Evolutionary conservation across 2,888 invertebrate genomes (phyloP), one percentile per base, ranked within the genome.

Genomic region (Deilephila elpenor): DNA sequence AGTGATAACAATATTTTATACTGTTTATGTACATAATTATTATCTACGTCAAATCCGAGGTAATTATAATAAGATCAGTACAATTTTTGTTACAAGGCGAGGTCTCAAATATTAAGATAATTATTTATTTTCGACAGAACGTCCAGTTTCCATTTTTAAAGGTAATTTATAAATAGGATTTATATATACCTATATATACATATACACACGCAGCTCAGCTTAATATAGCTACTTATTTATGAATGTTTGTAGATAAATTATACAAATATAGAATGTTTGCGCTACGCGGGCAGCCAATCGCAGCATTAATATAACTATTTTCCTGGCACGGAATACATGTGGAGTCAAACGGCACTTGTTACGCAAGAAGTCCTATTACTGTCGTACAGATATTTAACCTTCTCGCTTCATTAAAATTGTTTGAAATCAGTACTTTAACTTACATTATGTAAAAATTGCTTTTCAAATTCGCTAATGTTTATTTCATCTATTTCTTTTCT

Each of bases 71-170:
- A 6, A 5, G 56, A 56, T 17, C 17, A 17, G 53, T 53, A 19
- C 59, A 60, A 60, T 14, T 61, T 71, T 44, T 20, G 59, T 37
- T 60, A 61, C 51, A 60, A 5, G 71, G 67, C 74, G 56, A 79
- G 78, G 77, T 82, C 78, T 83, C 82, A 71, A 80, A 17, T 17
- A 73, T 80, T 77, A 82, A 77, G 75, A 11, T 37, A 74, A 82
- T 83, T 89, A 84, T 92, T 93, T 93, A 88, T 93, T 93, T 93
- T 91, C 87, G 89, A 93, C 94, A 94, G 94, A 93, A 90, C 85
- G 83, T 88, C 94, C 94, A 91, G 93, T 89, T 88, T 92, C 94
- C 86, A 88, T 93, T 90, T 94, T 93, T 91, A 94, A 94, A 94
- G 94, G 94, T 94, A 94, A 93, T 89, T 87, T 88, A 88, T 88